Conservation (phyloP, 2,113 vertebrate genomes). For the Etheostoma cragini region DNA sequence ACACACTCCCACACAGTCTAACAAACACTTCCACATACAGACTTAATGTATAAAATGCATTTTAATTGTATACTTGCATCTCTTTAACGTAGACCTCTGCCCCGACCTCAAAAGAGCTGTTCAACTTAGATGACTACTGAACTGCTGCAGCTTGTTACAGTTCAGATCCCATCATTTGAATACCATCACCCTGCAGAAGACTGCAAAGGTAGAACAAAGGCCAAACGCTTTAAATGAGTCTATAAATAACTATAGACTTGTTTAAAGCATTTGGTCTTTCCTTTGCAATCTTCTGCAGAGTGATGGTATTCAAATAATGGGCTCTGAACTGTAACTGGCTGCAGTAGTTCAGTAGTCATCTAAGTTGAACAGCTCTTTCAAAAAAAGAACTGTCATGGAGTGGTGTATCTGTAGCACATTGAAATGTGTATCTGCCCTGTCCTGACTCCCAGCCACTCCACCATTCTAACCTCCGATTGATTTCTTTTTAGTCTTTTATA, state of each 20-base stretch:
- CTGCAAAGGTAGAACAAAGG: too few species aligned
- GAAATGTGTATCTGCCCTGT: conserved; percentile 9
- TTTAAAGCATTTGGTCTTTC: conserved; percentile 33
- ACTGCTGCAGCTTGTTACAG: too few species aligned
- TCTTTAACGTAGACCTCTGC: conserved; percentile 24
- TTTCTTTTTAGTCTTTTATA: background rate
- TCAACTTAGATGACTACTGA: too few species aligned
- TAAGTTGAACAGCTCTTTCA: background rate
- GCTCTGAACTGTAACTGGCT: conserved; percentile 2
- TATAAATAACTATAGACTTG: background rate
- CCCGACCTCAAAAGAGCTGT: background rate
- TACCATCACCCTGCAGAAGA: too few species aligned
- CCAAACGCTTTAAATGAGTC: too few species aligned
- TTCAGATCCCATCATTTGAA: too few species aligned
- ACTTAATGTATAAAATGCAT: conserved; percentile 48
- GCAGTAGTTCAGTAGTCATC: conserved; percentile 10
- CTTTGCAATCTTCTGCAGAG: conserved; percentile 1
- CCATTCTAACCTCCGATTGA: background rate
- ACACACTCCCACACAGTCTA: conserved; percentile 5
- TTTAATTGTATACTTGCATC: conserved; percentile 26
- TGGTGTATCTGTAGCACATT: conserved; percentile 1
- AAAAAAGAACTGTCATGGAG: background rate
- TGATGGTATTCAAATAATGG: conserved; percentile 21
- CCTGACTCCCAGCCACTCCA: background rate
- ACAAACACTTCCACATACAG: conserved; percentile 17